phyloP scores from a whole-genome alignment of 2,797 vertebrate genomes.

The Bryconaethiops microstoma region DNA sequence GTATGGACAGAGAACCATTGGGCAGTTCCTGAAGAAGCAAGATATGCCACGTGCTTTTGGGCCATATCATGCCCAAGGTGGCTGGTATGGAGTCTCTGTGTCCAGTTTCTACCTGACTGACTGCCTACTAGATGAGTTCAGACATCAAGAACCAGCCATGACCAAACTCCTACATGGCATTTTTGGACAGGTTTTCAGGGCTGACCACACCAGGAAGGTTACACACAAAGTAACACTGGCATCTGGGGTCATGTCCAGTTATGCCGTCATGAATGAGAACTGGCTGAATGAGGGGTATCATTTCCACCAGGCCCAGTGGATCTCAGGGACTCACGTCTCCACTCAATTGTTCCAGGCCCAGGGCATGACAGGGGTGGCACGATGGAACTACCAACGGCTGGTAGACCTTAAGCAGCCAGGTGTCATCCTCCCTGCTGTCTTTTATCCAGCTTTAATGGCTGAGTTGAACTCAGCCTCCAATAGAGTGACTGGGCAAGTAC shows the following conservation, averaged over 20 bases:
- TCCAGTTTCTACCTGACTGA: conserved; percentile 15
- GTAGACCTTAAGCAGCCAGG: conserved; percentile 46
- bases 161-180: conserved; percentile 19
- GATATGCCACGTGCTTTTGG: conserved; percentile 26
- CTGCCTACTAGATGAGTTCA: background rate
- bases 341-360: conserved; percentile 52
- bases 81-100: conserved; percentile 28
- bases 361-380: conserved; percentile 49
- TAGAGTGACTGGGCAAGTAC: conserved; percentile 28
- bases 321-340: background rate
- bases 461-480: conserved; percentile 26
- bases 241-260: conserved; percentile 41
- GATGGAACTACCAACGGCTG: conserved; percentile 54
- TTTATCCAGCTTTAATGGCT: conserved; percentile 38
- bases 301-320: conserved; percentile 17
- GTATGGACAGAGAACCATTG: conserved; percentile 44
- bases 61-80: conserved; percentile 28
- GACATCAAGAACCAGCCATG: too few species aligned
- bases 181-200: conserved; percentile 29
- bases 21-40: conserved; percentile 12
- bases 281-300: conserved; percentile 28
- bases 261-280: conserved; percentile 45
- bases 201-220: conserved; percentile 41
- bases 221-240: conserved; percentile 27
- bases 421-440: conserved; percentile 47